A percentile compares a stretch with the other conserved stretches of the same genome.
Conservation (phyloP, 1,140 invertebrate genomes). For the Heliconius congener region DNA sequence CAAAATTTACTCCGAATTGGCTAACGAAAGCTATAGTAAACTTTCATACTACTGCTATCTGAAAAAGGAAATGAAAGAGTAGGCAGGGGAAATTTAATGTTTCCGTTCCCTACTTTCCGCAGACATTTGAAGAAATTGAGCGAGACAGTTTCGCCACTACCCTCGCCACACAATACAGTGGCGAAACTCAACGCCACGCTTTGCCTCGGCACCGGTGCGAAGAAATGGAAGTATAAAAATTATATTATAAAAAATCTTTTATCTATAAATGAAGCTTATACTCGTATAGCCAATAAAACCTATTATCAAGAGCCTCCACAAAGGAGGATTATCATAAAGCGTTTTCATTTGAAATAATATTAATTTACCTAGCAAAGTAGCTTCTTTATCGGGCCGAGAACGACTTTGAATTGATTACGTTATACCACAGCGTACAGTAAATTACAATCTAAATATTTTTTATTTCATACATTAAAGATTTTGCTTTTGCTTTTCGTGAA, state of each 20-base stretch:
- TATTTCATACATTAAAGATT: constrained; percentile 37
- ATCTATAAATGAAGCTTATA: neutral
- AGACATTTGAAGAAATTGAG: no score
- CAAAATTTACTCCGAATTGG: no score
- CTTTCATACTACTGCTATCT: no score
- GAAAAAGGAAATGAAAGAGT: no score
- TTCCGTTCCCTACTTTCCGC: no score
- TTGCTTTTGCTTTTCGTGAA: neutral
- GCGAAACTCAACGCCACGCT: no score
- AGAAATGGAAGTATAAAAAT: no score
- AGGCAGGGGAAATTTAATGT: no score
- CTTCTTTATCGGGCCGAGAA: constrained; percentile 54
- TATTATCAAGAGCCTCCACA: constrained; percentile 2
- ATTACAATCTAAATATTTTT: constrained; percentile 3
- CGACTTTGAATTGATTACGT: constrained; percentile 63
- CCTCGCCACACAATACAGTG: no score
- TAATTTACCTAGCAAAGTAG: constrained; percentile 56
- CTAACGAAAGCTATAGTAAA: no score
- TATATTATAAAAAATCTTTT: neutral
- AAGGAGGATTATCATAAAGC: constrained; percentile 37
- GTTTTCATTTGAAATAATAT: constrained; percentile 51
- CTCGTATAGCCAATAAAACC: neutral
- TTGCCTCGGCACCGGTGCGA: no score
- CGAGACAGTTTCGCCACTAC: no score
- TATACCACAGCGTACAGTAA: constrained; percentile 21